phyloP scores from a whole-genome alignment of 2,113 vertebrate genomes.

The Corythaeola cristata region DNA sequence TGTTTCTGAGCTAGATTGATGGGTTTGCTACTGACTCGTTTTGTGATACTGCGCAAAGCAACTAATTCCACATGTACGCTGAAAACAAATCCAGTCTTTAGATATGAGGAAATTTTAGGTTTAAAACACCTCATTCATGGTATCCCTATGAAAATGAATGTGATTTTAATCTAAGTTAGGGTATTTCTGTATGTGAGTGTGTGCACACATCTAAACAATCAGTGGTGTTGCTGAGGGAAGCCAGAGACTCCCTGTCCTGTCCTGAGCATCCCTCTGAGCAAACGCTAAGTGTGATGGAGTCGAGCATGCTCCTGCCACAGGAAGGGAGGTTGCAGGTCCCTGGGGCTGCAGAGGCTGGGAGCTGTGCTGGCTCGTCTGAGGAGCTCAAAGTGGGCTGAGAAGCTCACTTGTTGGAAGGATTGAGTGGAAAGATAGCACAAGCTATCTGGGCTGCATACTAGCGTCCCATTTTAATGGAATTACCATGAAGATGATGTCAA shows the following conservation, averaged over 20 bases:
- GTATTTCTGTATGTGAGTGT: neutral
- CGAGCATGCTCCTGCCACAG: rapidly evolving
- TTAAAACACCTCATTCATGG: neutral
- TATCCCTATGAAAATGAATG: neutral
- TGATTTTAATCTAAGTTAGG: neutral
- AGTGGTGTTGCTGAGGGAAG: neutral
- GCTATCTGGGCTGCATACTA: neutral
- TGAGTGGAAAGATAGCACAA: rapidly evolving
- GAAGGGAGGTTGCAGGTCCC: neutral
- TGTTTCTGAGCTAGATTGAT: neutral
- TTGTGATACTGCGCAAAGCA: neutral
- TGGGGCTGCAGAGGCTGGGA: neutral
- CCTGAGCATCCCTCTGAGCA: neutral
- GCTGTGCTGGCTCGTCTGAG: rapidly evolving
- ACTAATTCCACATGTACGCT: neutral
- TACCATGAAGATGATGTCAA: neutral
- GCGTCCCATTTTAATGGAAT: neutral
- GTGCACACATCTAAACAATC: neutral
- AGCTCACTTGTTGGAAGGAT: neutral
- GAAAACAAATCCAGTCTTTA: neutral
- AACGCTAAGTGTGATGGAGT: rapidly evolving
- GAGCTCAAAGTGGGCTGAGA: neutral
- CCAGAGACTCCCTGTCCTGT: no score
- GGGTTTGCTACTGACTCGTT: neutral
- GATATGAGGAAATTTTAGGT: neutral